Evolutionary conservation across 2,797 vertebrate genomes (phyloP), one percentile per base, ranked within the genome.

Genomic region (Pampus argenteus): DNA sequence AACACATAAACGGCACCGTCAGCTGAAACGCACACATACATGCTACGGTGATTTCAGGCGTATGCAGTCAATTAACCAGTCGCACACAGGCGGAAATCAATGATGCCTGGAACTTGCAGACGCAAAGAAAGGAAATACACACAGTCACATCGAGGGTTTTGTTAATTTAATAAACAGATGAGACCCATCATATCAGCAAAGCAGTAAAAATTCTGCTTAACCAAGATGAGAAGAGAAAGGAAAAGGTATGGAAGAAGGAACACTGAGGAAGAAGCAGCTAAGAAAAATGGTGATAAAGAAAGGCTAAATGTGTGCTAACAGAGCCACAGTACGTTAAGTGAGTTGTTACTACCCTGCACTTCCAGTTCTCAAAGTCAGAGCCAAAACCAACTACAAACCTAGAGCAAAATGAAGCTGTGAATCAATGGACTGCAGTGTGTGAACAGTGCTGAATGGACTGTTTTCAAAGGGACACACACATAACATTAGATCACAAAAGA

Each of bases 371-470:
- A 82, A 64, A 77, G 60, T 74, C 64, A 77, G 59, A 88, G 84
- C 74, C 77, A 81, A 82, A 87, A 73, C 63, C 81, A 91, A 86
- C 82, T 82, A 66, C 65, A 69, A 78, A 65, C 58, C 64, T 59
- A 47, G 54, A 83, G 58, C 76, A 49, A 81, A 87, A 86, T 84
- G 77, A 89, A 81, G 77, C 79, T 81, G 83, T 75, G 78, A 88
- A 90, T 92, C 91, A 82, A 89, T 88, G 83, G 59, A 36, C 71
- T 80, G 82, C 79, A 87, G 71, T 75, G 50, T 74, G 78, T 70
- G 61, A 79, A 81, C 45, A 5, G 22, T 86, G 85, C 84, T 90
- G 85, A 91, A 86, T 85, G 81, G 83, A 74, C 86, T 74, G 78
- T 90, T 89, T 85, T 84, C 80, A 84, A 80, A 68, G 73, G 62